Evolutionary conservation across 2,888 invertebrate species (phyloP).

Genomic region (Tenthredo notha): DNA sequence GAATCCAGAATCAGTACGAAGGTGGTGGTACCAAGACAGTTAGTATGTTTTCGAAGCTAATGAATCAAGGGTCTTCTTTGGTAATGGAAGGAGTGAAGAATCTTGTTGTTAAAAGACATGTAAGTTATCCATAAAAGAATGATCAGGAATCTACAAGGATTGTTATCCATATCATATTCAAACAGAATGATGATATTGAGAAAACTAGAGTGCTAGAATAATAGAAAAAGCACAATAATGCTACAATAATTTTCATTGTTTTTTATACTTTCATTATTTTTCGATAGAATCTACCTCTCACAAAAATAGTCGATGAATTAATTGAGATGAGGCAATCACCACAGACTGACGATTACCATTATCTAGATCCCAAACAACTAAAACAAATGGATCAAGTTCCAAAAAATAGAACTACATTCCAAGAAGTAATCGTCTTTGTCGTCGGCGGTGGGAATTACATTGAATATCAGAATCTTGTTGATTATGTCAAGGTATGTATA

Average conservation of each 20-base stretch:
- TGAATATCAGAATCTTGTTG: constrained; percentile 98
- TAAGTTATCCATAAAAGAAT: constrained; percentile 79
- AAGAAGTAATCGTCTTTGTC: constrained; percentile 94
- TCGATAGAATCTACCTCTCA: constrained; percentile 93
- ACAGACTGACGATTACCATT: constrained; percentile 93
- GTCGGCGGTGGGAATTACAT: constrained; percentile 99
- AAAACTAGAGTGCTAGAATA: neutral
- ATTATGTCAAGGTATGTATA: constrained; percentile 89
- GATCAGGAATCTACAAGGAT: constrained; percentile 7
- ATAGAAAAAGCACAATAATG: neutral
- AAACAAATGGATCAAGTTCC: constrained; percentile 85
- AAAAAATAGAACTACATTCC: constrained; percentile 85
- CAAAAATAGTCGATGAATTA: constrained; percentile 93
- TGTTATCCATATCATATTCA: neutral
- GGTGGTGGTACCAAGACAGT: constrained; percentile 97
- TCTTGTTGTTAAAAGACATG: constrained; percentile 98
- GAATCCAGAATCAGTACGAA: constrained; percentile 90
- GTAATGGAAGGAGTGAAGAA: constrained; percentile 99
- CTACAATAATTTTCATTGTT: neutral
- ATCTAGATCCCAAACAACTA: constrained; percentile 97
- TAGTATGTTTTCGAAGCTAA: constrained; percentile 98
- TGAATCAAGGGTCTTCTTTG: constrained; percentile 98
- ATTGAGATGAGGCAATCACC: constrained; percentile 90
- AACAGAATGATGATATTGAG: neutral
- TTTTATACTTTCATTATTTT: constrained; percentile 53